Base-by-base conservation (phyloP, 2,113 vertebrate species). In the Corythornis vintsioides region DNA sequence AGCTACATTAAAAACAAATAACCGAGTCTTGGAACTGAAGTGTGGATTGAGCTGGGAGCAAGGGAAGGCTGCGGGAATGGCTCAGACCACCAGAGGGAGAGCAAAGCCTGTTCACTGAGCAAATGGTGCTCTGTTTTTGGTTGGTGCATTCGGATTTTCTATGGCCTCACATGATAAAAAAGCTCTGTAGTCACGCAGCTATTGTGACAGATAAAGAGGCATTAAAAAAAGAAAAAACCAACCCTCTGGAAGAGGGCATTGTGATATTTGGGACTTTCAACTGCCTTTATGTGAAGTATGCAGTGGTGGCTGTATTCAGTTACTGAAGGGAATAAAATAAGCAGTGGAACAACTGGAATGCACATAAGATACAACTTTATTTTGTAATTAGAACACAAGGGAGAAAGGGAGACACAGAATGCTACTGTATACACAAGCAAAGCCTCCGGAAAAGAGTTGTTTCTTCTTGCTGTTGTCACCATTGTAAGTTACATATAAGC, bases 31-130 rank as follows among this genome's bases (percentile, higher is more conserved):
- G 35, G 25, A 56, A 21, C 59, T 16, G 19, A 1, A 1, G 42
- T 19, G 57, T 0, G 28, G 10, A 1, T 14, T 1, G 25, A 77
- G 65, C 60, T 19, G 15, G 25, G 42, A 42, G 16, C 15, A 15
- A 56, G 33, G 0, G 0, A 56, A 60, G 74, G 29, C 69, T 90
- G 3, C 1, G 7, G 14, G 90, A 91, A 43, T 83, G 25, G 53
- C 72, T 77, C 19, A 56, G 40, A 71, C 85, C 60, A 10, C 79
- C 33, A 92, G 94, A 93, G 82, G 93, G 92, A 95, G 85, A 92
- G 89, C 87, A 70, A 81, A 94, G 88, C 86, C 65, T 45, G 52
- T 33, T 48, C 7, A 3, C 69, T 71, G 17, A 22, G 1, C 9
- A 20, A 59, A 22, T 9, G 15, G 25, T 79, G 67, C 60, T 59